Conservation (phyloP, 2,888 invertebrate species). For the Chymomyza fuscimana region DNA sequence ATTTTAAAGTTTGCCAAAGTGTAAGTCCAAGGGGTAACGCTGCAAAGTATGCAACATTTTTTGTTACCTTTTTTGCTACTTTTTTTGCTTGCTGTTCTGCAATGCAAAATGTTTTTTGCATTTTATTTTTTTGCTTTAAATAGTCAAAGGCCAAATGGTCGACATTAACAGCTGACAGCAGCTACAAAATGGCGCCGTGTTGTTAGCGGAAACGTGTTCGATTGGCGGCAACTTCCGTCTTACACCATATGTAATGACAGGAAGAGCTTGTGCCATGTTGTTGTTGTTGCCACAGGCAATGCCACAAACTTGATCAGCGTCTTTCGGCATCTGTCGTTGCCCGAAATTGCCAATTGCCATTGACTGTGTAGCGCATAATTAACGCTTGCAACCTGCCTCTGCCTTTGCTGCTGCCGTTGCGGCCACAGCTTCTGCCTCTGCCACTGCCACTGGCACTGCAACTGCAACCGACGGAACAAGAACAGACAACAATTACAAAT, state of each 20-base stretch:
- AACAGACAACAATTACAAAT: constrained; percentile 73
- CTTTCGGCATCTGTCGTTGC: constrained; percentile 13
- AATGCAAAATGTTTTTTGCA: constrained; percentile 3
- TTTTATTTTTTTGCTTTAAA: constrained; percentile 29
- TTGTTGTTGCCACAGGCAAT: constrained; percentile 8
- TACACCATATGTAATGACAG: constrained; percentile 76
- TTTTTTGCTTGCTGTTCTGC: constrained; percentile 13
- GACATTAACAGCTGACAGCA: constrained; percentile 13
- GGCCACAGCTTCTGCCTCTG: too few relatives aligned
- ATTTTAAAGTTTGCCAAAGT: constrained; percentile 40
- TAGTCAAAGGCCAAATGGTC: constrained; percentile 34
- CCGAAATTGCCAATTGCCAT: constrained; percentile 36
- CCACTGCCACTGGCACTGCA: background rate
- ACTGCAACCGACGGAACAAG: constrained; percentile 35
- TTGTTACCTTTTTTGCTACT: background rate
- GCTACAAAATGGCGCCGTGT: constrained; percentile 4
- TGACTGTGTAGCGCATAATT: constrained; percentile 49
- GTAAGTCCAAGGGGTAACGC: constrained; percentile 49
- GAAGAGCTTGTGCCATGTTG: constrained; percentile 64
- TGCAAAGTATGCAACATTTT: constrained; percentile 37
- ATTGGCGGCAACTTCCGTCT: constrained; percentile 80
- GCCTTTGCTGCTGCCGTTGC: too few relatives aligned
- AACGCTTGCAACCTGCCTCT: constrained; percentile 40
- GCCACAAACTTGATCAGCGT: background rate
- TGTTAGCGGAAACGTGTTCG: constrained; percentile 76